Conservation (phyloP, 1,140 invertebrate species). For the Aphidius gifuensis region DNA sequence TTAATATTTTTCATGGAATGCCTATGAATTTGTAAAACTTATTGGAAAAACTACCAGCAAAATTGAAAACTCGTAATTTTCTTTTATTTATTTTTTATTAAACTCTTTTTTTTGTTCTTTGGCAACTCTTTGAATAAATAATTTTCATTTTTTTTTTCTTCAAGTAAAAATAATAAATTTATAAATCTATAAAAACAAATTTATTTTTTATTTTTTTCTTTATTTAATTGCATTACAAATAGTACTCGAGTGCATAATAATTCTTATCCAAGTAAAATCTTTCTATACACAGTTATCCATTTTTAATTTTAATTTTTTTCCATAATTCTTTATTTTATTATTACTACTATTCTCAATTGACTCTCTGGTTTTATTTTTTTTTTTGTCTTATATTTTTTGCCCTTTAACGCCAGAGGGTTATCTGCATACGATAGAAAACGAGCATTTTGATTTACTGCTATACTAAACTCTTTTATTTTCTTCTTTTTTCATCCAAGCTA, state of each 20-base stretch:
- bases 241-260: too few species aligned
- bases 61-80: too few species aligned
- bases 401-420: conserved; percentile 16
- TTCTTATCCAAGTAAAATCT: too few species aligned
- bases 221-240: too few species aligned
- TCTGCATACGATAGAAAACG: conserved; percentile 38
- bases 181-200: not conserved
- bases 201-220: too few species aligned
- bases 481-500: conserved; percentile 8
- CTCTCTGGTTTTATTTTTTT: too few species aligned
- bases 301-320: too few species aligned
- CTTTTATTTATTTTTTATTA: too few species aligned
- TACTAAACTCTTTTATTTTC: not conserved
- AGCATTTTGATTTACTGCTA: conserved; percentile 46
- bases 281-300: too few species aligned
- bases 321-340: not conserved
- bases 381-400: not conserved
- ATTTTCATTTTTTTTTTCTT: not conserved
- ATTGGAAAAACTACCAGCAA: conserved; percentile 5
- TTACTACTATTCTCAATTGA: too few species aligned
- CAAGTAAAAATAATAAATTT: not conserved
- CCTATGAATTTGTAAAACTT: conserved; percentile 15
- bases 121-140: too few species aligned
- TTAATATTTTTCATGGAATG: conserved; percentile 7
- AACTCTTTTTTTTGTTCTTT: too few species aligned